Evolutionary conservation across 37 sponge, comb jelly and placozoan species (phyloP), one percentile per base, ranked within the genome.

Genomic region (Agelas oroides): DNA sequence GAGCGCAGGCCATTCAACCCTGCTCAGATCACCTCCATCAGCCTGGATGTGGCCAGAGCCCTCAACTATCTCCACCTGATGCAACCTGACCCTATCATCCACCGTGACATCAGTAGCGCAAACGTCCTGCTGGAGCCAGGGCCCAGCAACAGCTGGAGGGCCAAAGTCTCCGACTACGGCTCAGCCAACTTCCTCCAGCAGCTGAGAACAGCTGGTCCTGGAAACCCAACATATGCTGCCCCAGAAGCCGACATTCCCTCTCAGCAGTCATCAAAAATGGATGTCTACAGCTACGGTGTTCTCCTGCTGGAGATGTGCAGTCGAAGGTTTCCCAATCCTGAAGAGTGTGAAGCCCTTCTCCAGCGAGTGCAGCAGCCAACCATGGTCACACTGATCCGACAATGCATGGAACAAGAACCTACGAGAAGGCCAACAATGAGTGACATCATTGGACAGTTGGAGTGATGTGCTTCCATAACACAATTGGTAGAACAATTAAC

Each of bases 31-130:
- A 55, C 63, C 13, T 55, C 87, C 38, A 70, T 86, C 38, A 46
- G 66, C 32, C 27, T 65, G 17, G 84, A 93, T 28, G 78, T 89
- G 15, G 79, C 84, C 46, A 25, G 73, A n/a, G 90, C 90, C 31
- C 80, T 89, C 31, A 83, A 78, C 67, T 93, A 89, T 75, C 82
- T 93, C 41, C 94, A 93, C 72, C 59, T 65, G 21, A 81, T 81
- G 72, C 60, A 31, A 24, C 89, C 93, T 32, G 78, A 88, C 53
- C 93, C 93, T 8, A 86, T 93, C 37, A 86, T 93, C 62, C 94
- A 93, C 61, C 79, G 94, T 23, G 87, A 93, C 65, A 70, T 93
- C 75, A 93, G 87, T 61, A 93, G 89, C 40, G 73, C 83, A 65
- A 93, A 89, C 59, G 90, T 93, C 3, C 75, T 93, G 6, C 75